Evolutionary conservation across 2,797 vertebrate species (phyloP).

Genomic region (Sparidentex hasta): DNA sequence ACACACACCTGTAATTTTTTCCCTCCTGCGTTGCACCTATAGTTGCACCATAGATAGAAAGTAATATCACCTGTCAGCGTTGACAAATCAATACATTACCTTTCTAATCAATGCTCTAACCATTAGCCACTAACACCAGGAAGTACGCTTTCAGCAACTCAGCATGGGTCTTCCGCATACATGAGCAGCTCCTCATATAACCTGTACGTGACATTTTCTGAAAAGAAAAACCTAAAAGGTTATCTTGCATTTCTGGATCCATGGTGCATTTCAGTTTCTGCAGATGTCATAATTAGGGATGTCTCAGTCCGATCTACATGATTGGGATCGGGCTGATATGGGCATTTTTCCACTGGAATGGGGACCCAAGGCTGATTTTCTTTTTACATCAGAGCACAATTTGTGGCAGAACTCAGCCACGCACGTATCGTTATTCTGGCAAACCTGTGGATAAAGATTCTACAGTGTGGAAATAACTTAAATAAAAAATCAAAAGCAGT

Average conservation of each 20-base stretch:
- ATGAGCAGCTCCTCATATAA: background rate
- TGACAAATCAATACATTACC: slow-evolving; percentile 26
- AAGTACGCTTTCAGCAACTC: background rate
- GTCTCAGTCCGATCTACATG: too few relatives aligned
- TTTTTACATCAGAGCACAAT: too few relatives aligned
- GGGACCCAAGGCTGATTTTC: too few relatives aligned
- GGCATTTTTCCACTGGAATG: too few relatives aligned
- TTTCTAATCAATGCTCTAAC: slow-evolving; percentile 2
- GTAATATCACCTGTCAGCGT: background rate
- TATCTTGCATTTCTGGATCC: background rate
- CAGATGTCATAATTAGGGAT: background rate
- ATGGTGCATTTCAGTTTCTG: background rate
- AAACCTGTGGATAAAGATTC: too few relatives aligned
- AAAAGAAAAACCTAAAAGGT: background rate
- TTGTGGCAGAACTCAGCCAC: too few relatives aligned
- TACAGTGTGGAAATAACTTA: too few relatives aligned
- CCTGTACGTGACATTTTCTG: background rate
- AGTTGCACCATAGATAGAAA: background rate
- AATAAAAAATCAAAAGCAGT: too few relatives aligned
- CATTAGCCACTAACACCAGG: slow-evolving; percentile 12
- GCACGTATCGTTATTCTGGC: too few relatives aligned
- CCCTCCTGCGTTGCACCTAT: background rate
- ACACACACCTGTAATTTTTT: background rate
- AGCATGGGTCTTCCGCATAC: background rate
- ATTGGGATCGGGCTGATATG: too few relatives aligned